These are phyloP conservation scores for Patella depressa DNA, from an alignment of 2,888 invertebrate genomes.

Conservation along the genomic window DNA sequence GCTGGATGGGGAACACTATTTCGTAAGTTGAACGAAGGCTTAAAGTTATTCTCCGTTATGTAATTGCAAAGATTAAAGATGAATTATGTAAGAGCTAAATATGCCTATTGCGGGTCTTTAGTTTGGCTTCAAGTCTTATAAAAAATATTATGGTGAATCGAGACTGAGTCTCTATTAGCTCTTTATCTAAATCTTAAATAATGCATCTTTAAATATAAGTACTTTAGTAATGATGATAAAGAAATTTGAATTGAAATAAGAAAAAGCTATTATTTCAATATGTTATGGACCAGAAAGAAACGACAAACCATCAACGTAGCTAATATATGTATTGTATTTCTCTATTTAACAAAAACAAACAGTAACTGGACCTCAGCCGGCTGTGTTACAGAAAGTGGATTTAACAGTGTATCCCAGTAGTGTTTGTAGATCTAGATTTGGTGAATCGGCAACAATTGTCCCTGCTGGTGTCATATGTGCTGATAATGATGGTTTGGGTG, in stretches of 20 bases:
- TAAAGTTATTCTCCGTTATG: too few relatives aligned
- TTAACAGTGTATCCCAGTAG: slow-evolving; percentile 10
- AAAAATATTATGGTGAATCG: too few relatives aligned
- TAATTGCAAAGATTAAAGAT: too few relatives aligned
- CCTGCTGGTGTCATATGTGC: slow-evolving; percentile 26
- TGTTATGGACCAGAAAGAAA: background rate
- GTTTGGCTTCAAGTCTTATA: too few relatives aligned
- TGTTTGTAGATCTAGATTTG: slow-evolving; percentile 1
- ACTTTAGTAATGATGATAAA: too few relatives aligned
- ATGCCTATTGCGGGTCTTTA: too few relatives aligned
- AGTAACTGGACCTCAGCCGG: background rate
- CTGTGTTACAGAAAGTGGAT: slow-evolving; percentile 13
- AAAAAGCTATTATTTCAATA: too few relatives aligned
- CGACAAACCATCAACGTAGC: background rate
- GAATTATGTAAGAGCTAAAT: too few relatives aligned
- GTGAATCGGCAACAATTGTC: background rate
- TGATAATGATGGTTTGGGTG: slow-evolving; percentile 26
- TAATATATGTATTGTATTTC: background rate
- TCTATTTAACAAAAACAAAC: background rate
- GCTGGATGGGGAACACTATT: slow-evolving; percentile 22
- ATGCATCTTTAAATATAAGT: too few relatives aligned
- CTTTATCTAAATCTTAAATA: too few relatives aligned
- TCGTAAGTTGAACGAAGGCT: slow-evolving; percentile 13
- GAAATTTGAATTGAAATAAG: too few relatives aligned
- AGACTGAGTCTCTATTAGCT: too few relatives aligned